phyloP scores from a whole-genome alignment of 2,797 vertebrate species.

The Anguilla anguilla region DNA sequence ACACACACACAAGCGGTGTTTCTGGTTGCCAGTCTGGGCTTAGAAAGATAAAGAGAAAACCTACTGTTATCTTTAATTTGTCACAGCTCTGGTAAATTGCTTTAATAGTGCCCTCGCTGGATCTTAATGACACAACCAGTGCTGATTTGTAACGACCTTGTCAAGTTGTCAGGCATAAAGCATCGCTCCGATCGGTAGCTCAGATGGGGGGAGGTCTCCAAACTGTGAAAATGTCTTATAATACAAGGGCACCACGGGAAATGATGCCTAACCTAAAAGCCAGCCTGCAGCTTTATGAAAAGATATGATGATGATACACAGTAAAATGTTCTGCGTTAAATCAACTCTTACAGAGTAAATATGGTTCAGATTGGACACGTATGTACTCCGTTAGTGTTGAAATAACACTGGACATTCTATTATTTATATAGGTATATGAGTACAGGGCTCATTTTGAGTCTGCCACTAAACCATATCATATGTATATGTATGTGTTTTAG shows the following conservation, averaged over 20 bases:
- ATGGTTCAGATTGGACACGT: too few relatives aligned
- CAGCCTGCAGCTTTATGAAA: constrained; percentile 22
- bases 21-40: constrained; percentile 32
- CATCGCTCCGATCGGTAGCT: constrained; percentile 17
- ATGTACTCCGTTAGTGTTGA: too few relatives aligned
- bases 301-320: neutral
- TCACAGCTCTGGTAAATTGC: constrained; percentile 33
- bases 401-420: neutral
- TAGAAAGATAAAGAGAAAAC: constrained; percentile 26
- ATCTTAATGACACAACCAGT: constrained; percentile 37
- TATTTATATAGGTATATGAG: neutral
- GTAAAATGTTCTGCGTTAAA: too few relatives aligned
- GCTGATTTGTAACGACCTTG: constrained; percentile 38
- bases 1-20: neutral
- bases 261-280: constrained; percentile 41
- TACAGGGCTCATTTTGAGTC: neutral
- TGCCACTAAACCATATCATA: neutral
- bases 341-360: too few relatives aligned
- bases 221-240: constrained; percentile 8
- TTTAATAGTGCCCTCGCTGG: constrained; percentile 36
- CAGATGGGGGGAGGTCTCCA: constrained; percentile 38
- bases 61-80: constrained; percentile 40
- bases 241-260: neutral
- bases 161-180: constrained; percentile 25
- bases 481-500: neutral